Evolutionary conservation across 2,888 invertebrate species (phyloP).

Genomic region (Entomobrya proxima): DNA sequence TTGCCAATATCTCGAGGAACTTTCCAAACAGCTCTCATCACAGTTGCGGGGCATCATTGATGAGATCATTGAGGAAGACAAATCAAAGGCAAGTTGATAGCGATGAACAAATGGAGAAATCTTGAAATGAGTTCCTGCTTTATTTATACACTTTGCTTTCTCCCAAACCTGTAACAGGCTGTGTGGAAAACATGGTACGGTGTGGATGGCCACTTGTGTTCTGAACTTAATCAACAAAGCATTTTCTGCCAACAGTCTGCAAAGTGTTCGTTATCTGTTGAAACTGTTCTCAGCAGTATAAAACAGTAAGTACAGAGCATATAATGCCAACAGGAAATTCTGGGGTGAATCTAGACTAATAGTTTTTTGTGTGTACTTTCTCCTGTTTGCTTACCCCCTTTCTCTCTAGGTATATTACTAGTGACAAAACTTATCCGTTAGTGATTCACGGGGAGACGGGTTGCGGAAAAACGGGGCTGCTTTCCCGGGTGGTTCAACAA

Average conservation of each 20-base stretch:
- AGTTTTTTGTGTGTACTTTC: background rate
- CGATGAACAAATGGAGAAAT: background rate
- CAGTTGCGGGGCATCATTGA: slow-evolving; percentile 84
- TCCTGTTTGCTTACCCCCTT: background rate
- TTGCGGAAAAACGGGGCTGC: slow-evolving; percentile 88
- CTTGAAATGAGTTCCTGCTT: background rate
- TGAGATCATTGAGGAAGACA: slow-evolving; percentile 84
- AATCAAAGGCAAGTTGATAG: slow-evolving; percentile 77
- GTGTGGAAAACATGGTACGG: slow-evolving; percentile 82
- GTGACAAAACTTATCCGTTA: slow-evolving; percentile 82
- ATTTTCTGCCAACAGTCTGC: slow-evolving; percentile 85
- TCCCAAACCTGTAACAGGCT: slow-evolving; percentile 70
- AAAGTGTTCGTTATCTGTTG: slow-evolving; percentile 84
- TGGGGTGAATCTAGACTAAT: background rate
- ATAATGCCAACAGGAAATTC: background rate
- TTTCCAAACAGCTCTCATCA: slow-evolving; percentile 83
- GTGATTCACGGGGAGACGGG: slow-evolving; percentile 88
- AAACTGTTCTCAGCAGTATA: slow-evolving; percentile 83
- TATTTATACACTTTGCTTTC: background rate
- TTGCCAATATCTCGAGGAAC: slow-evolving; percentile 82
- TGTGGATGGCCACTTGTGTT: slow-evolving; percentile 81
- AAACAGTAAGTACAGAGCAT: slow-evolving; percentile 80
- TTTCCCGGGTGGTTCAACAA: slow-evolving; percentile 86
- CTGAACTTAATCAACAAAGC: slow-evolving; percentile 85
- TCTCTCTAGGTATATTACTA: slow-evolving; percentile 81